Base-by-base conservation (phyloP, 2,113 vertebrate genomes). In the Sturnus vulgaris region DNA sequence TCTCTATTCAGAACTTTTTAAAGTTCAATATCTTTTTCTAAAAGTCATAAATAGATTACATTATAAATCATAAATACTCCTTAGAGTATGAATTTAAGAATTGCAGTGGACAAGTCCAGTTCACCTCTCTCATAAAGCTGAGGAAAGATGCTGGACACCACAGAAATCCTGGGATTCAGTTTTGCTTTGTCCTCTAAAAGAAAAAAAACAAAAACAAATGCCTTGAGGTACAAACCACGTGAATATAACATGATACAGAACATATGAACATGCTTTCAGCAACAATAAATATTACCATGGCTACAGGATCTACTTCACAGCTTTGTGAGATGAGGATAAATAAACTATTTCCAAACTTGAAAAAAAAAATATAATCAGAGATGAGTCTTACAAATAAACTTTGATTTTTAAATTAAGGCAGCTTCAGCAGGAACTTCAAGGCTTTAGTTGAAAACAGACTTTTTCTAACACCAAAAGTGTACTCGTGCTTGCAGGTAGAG, bases 401-500 rank as follows among this genome's bases (percentile, higher is more conserved):
- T 46, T n/a, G 83, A 96, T 87, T 95, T 88, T 90, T 95, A 94
- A 94, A 93, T 97, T 98, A 98, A 98, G 97, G 97, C 97, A 97
- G 96, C 86, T 97, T 97, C 93, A 97, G 91, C 82, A 97, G 94
- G 93, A 91, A 92, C 87, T 94, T 96, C 83, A 95, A 95, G 87
- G 96, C 93, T 92, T 97, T 95, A 93, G 87, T 86, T 71, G 25
- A 78, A 95, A 84, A 68, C 31, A 60, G 91, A 77, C 35, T 60
- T 84, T 52, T 71, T 35, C 5, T 72, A 86, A 57, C 68, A 93
- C 92, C 82, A 55, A 28, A 91, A 82, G 72, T 49, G 46, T 73
- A 76, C 46, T 66, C n/a, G 15, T 25, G 89, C 80, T 92, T 68
- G 69, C 90, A 95, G 53, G 37, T 20, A 56, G 77, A 92, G 79